Percentiles rank a stretch among this genome's conserved stretches.
phyloP scores from a whole-genome alignment of 35 echinoderm and acorn worm genomes.

The Anneissia japonica region DNA sequence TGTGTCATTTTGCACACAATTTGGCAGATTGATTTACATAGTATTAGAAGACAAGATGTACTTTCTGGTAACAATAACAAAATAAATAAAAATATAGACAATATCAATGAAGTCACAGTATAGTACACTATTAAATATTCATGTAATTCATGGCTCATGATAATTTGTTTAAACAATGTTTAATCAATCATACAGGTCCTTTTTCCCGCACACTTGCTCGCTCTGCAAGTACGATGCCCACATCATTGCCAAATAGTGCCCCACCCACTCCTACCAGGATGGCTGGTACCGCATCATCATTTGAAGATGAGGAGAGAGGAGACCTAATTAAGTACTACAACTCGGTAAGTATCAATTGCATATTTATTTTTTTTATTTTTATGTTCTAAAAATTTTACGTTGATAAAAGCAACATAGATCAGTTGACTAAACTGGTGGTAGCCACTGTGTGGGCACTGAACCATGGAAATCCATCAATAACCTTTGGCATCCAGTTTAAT shows the following conservation, averaged over 20 bases:
- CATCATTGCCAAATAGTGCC: constrained; percentile 49
- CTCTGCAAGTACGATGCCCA: constrained; percentile 64
- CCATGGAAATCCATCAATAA: too few species aligned
- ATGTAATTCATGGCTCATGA: background rate
- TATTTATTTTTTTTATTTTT: too few species aligned
- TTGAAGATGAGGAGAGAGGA: constrained; percentile 89
- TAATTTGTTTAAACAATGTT: too few species aligned
- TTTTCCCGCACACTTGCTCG: constrained; percentile 15
- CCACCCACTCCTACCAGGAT: constrained; percentile 93
- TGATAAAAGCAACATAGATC: too few species aligned
- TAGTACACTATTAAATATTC: background rate
- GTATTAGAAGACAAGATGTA: too few species aligned
- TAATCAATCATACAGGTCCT: background rate
- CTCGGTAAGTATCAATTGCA: constrained; percentile 70
- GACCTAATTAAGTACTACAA: constrained; percentile 97
- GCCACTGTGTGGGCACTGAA: too few species aligned
- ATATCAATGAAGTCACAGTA: background rate
- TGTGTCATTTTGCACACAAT: too few species aligned
- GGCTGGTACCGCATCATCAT: constrained; percentile 76
- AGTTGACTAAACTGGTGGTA: too few species aligned
- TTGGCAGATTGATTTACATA: too few species aligned
- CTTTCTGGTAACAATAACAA: too few species aligned
- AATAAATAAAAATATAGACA: too few species aligned
- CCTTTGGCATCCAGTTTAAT: background rate
- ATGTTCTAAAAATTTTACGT: too few species aligned